Evolutionary conservation across 2,797 vertebrate genomes (phyloP).

Genomic region (Esox masquinongy): DNA sequence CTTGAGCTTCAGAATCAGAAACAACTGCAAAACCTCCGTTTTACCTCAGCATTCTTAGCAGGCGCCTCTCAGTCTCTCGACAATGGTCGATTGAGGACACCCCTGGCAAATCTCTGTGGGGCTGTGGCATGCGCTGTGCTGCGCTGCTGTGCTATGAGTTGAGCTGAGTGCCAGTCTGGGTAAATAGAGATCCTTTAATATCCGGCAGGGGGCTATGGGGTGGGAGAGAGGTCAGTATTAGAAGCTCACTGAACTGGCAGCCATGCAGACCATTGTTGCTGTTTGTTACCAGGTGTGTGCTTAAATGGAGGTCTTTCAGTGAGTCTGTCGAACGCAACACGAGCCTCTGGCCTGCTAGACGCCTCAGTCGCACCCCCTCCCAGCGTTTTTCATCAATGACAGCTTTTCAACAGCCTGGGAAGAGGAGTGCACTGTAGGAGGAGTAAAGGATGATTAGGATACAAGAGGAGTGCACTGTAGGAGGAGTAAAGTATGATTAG

Average conservation of each 20-base stretch:
- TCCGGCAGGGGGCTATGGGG: slow-evolving; percentile 51
- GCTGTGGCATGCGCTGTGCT: slow-evolving; percentile 4
- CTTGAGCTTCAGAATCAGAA: slow-evolving; percentile 19
- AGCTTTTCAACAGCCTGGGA: slow-evolving; percentile 75
- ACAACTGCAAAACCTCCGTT: slow-evolving; percentile 21
- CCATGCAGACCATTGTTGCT: slow-evolving; percentile 72
- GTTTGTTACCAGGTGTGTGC: slow-evolving; percentile 77
- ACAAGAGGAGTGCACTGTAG: slow-evolving; percentile 47
- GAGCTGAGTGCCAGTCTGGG: slow-evolving; percentile 63
- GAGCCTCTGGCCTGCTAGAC: slow-evolving; percentile 71
- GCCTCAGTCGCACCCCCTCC: slow-evolving; percentile 68
- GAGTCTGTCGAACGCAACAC: slow-evolving; percentile 52
- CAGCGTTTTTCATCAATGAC: slow-evolving; percentile 73
- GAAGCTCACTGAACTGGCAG: slow-evolving; percentile 68
- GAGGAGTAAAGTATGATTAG: no score
- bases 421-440: slow-evolving; percentile 39
- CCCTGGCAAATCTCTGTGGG: slow-evolving; percentile 50
- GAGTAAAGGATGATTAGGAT: slow-evolving; percentile 53
- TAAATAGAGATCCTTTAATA: slow-evolving; percentile 78
- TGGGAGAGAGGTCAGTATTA: slow-evolving; percentile 53
- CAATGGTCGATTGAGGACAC: slow-evolving; percentile 57
- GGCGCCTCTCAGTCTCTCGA: slow-evolving; percentile 17
- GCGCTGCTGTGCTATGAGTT: slow-evolving; percentile 44
- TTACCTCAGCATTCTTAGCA: slow-evolving; percentile 45
- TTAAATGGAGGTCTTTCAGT: slow-evolving; percentile 74